Base-by-base conservation (phyloP, 1,140 invertebrate genomes). In the Parasteatoda tepidariorum region DNA sequence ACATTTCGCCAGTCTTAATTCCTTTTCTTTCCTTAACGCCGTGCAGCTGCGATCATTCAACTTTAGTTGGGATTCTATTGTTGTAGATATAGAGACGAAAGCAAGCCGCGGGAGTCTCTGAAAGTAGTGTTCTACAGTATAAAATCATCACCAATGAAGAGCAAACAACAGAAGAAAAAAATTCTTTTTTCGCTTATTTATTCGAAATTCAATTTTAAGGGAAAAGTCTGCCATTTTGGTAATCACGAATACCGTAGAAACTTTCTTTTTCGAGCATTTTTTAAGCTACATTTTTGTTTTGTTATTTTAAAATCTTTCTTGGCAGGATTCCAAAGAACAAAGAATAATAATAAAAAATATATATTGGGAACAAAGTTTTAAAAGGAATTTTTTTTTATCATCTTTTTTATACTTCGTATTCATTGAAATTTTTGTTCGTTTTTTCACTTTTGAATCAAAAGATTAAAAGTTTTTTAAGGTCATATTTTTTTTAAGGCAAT, bases 401-500 rank as follows among this genome's bases (percentile, higher is more conserved):
- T 15, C 24, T 59, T 59, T 59, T 59, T 26, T 48, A 48, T 48
- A 22, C 57, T 22, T 59, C 61, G 34, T 66, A 78, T 64, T 66
- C 74, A 78, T 78, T 66, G 62, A 38, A 48, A 38, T 78, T 78
- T 76, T 78, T 78, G n/a, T 28, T 48, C 48, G 64, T 78, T 76
- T 78, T 78, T 28, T 28, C 66, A 54, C 18, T 78, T 66, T 4
- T 66, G 5, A 6, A 15, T 66, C 61, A 54, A 48, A 41, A 33
- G 66, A 54, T 24, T 66, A 66, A 48, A 67, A 78, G 28, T 48
- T 76, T 78, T 41, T 74, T 66, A 48, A 48, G 38, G 9, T 18
- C 28, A 6, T 54, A 1, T 48, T 38, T 22, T 31, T 48, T 61
- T 34, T 67, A 18, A 11, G n/a, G 7, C 28, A 34, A 26, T n/a